These are phyloP conservation scores for Clarias platycephalus DNA, from an alignment of 2,797 vertebrate genomes.

Conservation along the genomic window DNA sequence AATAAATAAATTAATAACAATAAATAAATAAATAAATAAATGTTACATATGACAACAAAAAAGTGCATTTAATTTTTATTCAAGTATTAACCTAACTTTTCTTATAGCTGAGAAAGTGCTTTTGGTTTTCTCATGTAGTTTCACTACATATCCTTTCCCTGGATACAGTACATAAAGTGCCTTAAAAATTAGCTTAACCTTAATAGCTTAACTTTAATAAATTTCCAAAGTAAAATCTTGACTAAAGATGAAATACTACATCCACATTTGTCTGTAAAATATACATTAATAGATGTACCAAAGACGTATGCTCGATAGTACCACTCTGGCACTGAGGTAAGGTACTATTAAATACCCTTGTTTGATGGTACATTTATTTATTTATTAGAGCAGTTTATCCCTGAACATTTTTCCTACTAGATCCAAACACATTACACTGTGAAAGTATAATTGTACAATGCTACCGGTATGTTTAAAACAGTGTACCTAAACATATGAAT, in stretches of 20 bases:
- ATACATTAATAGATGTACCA: no score
- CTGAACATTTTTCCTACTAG: background rate
- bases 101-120: background rate
- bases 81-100: background rate
- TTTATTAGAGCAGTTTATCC: background rate
- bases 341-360: no score
- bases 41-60: no score
- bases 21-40: background rate
- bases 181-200: background rate
- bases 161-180: background rate
- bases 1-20: no score
- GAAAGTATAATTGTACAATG: background rate
- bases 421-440: background rate
- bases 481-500: no score
- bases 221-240: background rate
- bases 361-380: background rate
- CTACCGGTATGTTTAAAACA: background rate
- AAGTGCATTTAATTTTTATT: background rate
- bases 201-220: background rate
- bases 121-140: background rate
- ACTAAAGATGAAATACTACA: background rate
- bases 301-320: background rate
- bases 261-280: background rate
- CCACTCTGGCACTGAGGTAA: background rate
- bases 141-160: background rate